Evolutionary conservation across 2,888 invertebrate species (phyloP), one percentile per base, ranked within the genome.

Genomic region (Hydrotaea diabolus): DNA sequence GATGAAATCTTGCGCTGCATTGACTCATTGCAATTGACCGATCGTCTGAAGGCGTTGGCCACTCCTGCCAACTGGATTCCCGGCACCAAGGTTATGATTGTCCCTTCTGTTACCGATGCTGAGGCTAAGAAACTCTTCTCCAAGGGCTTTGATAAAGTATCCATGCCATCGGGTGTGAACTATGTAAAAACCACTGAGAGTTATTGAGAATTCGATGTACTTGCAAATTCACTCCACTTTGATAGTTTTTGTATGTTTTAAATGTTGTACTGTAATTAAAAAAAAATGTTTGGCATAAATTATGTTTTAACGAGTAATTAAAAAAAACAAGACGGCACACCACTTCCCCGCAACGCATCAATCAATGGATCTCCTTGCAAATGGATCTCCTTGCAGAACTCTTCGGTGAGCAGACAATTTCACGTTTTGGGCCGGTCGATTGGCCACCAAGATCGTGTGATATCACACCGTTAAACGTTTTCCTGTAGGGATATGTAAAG

Each of bases 21-120:
- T 85, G 97, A 97, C 91, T 97, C 97, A 0, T 93, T 97, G 59
- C 97, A 97, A 92, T 93, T 98, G 86, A 96, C 95, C 0, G 95
- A 95, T 86, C 93, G 93, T 80, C 92, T 94, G 77, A 95, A 95
- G 87, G 93, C 96, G 82, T 94, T 96, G 80, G 97, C 97, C 9
- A 98, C 97, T 4, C 97, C 97, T 21, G 97, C 95, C 26, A 96
- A 97, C 91, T 98, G 98, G 97, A 94, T 94, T 92, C 94, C 94
- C 69, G 96, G 96, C 73, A 94, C 94, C 11, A 95, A 96, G 89
- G 96, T 96, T 46, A 97, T 97, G 96, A 96, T 97, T 85, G 89
- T 96, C 46, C 97, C 97, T 9, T 92, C 92, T 4, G 94, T 97
- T 1, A 93, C 93, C 46, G 94, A 95, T 23, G 95, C 94, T 71